Percentiles rank a stretch among this genome's conserved stretches.
Conservation (phyloP, 1,140 invertebrate species). For the Drosophila rhopaloa region DNA sequence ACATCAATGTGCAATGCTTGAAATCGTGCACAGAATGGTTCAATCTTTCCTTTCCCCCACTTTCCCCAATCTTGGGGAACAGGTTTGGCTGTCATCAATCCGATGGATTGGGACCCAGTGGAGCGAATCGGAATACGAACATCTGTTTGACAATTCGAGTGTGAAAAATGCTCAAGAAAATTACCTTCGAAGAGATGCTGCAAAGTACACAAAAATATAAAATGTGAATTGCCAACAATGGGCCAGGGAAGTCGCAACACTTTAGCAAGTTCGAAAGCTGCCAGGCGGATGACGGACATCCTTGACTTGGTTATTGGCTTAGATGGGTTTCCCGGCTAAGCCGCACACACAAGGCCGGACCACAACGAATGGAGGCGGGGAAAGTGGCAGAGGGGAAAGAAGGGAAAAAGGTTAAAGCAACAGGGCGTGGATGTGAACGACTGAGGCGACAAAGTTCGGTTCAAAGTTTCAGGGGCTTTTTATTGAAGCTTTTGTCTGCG, state of each 20-base stretch:
- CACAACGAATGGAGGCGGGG: slow-evolving; percentile 24
- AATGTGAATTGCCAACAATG: slow-evolving; percentile 43
- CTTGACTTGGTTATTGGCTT: slow-evolving; percentile 69
- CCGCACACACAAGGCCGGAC: slow-evolving; percentile 35
- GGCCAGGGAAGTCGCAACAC: slow-evolving; percentile 37
- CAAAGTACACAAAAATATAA: slow-evolving; percentile 48
- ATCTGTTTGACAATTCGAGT: slow-evolving; percentile 70
- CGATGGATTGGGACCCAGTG: slow-evolving; percentile 41
- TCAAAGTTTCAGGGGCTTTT: slow-evolving; percentile 60
- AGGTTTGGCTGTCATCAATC: slow-evolving; percentile 31
- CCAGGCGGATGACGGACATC: slow-evolving; percentile 21
- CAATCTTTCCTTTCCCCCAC: slow-evolving; percentile 3
- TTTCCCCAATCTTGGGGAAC: slow-evolving; percentile 12
- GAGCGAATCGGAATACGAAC: slow-evolving; percentile 43
- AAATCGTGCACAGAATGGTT: slow-evolving; percentile 34
- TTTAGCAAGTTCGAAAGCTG: slow-evolving; percentile 51
- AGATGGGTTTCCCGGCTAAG: slow-evolving; percentile 57
- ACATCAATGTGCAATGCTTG: slow-evolving; percentile 41
- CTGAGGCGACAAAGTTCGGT: slow-evolving; percentile 41
- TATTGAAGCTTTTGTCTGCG: slow-evolving; percentile 71
- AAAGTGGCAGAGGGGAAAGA: slow-evolving; percentile 6
- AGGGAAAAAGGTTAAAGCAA: slow-evolving; percentile 71
- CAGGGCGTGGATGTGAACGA: slow-evolving; percentile 36
- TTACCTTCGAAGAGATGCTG: slow-evolving; percentile 29
- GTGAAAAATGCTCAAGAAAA: slow-evolving; percentile 58